Conservation (phyloP, 1,140 invertebrate genomes). For the Neelides sp. region DNA sequence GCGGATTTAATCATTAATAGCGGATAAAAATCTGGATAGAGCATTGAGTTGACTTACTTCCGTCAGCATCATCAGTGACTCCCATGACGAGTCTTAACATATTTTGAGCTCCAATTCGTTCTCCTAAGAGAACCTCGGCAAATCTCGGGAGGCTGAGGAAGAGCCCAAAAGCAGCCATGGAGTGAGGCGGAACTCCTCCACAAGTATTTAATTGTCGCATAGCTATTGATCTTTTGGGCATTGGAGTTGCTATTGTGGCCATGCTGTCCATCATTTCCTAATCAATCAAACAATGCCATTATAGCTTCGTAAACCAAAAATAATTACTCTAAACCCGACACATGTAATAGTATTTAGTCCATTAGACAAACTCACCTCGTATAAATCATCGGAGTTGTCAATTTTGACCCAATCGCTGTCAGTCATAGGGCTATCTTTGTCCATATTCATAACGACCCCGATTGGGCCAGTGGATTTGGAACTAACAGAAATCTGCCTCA, state of each 20-base stretch:
- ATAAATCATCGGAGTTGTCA: conserved; percentile 54
- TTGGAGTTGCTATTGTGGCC: conserved; percentile 23
- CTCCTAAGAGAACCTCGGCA: conserved; percentile 69
- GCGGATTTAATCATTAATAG: background rate
- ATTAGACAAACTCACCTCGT: conserved; percentile 43
- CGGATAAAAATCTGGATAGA: background rate
- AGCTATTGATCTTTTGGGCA: conserved; percentile 20
- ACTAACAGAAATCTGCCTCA: conserved; percentile 35
- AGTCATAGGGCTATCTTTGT: conserved; percentile 28
- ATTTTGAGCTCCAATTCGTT: conserved; percentile 70
- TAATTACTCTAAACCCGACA: conserved; percentile 2
- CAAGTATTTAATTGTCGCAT: conserved; percentile 29
- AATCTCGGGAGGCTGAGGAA: conserved; percentile 77
- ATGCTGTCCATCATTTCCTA: conserved; percentile 30
- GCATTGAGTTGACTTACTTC: conserved; percentile 43
- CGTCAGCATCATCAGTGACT: conserved; percentile 80
- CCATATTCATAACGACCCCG: conserved; percentile 17
- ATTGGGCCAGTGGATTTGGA: conserved; percentile 14
- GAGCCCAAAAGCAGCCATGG: conserved; percentile 73
- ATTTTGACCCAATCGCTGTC: conserved; percentile 66
- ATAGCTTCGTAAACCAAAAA: background rate
- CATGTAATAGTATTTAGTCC: conserved; percentile 1
- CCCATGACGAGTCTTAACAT: conserved; percentile 70
- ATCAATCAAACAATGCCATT: background rate
- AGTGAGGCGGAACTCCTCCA: conserved; percentile 66